Evolutionary conservation across 2,797 vertebrate genomes (phyloP).

Genomic region (Acanthiza pusilla): DNA sequence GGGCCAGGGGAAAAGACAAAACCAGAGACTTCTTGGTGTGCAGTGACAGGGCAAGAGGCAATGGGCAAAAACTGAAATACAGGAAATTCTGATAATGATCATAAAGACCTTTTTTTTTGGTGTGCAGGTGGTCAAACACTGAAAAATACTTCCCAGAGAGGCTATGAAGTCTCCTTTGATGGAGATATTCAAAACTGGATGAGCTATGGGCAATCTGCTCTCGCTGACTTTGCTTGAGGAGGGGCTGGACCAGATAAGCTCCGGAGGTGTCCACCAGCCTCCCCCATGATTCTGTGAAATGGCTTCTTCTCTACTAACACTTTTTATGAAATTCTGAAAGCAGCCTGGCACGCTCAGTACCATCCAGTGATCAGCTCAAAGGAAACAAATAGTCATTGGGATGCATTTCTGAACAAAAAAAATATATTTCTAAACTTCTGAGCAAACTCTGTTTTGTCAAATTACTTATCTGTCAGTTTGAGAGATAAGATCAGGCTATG

Average conservation of each 20-base stretch:
- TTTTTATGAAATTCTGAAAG: background rate
- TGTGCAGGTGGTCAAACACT: background rate
- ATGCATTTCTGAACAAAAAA: background rate
- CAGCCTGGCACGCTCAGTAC: background rate
- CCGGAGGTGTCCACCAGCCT: background rate
- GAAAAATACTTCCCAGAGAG: background rate
- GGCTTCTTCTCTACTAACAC: background rate
- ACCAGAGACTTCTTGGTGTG: background rate
- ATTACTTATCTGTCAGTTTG: background rate
- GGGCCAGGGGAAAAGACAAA: background rate
- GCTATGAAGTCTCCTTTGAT: background rate
- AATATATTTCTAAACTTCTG: background rate
- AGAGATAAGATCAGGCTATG: background rate
- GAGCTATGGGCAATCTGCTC: background rate
- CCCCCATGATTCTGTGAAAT: fast-evolving
- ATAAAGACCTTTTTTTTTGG: background rate
- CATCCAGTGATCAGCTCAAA: background rate
- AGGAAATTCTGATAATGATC: background rate
- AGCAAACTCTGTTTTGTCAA: background rate
- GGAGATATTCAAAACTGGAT: background rate
- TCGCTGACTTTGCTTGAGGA: background rate
- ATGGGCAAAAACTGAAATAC: background rate
- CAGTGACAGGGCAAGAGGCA: background rate
- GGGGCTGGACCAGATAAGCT: background rate
- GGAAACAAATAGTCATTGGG: background rate